These are phyloP conservation scores for Rhabdomys dilectus DNA, from an alignment of 2,113 vertebrate genomes.

Conservation along the genomic window DNA sequence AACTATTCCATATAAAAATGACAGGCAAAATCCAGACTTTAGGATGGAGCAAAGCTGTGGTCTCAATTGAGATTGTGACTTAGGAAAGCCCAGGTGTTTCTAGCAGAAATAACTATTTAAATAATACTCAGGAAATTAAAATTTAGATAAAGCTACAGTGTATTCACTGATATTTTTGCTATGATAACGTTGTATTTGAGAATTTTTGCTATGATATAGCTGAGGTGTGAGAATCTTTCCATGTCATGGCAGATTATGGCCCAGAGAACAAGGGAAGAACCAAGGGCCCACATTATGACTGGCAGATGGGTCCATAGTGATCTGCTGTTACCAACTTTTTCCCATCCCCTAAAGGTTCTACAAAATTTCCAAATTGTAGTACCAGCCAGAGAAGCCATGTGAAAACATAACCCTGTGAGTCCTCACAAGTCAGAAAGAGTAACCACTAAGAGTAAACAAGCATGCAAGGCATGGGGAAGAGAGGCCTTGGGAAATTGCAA, in stretches of 20 bases:
- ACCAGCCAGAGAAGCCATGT: neutral
- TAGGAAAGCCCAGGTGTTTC: neutral
- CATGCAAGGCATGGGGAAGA: neutral
- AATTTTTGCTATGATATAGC: too few relatives aligned
- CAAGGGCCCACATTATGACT: neutral
- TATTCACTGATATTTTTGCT: neutral
- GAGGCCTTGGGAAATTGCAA: neutral
- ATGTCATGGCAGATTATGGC: neutral
- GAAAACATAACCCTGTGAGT: neutral
- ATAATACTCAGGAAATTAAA: neutral
- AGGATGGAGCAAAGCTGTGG: neutral
- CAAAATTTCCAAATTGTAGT: neutral
- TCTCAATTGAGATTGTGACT: neutral
- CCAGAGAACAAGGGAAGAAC: neutral
- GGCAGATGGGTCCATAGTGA: neutral
- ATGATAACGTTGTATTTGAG: neutral
- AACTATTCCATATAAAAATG: neutral
- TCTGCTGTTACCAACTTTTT: neutral
- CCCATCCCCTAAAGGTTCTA: neutral
- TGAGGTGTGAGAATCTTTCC: neutral
- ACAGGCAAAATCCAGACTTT: neutral
- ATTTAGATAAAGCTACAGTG: neutral
- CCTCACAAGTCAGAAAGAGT: neutral
- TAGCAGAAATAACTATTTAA: conserved; percentile 20
- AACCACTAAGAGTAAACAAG: neutral